Conservation (phyloP, 1,140 invertebrate species). For the Drosophila triauraria region DNA sequence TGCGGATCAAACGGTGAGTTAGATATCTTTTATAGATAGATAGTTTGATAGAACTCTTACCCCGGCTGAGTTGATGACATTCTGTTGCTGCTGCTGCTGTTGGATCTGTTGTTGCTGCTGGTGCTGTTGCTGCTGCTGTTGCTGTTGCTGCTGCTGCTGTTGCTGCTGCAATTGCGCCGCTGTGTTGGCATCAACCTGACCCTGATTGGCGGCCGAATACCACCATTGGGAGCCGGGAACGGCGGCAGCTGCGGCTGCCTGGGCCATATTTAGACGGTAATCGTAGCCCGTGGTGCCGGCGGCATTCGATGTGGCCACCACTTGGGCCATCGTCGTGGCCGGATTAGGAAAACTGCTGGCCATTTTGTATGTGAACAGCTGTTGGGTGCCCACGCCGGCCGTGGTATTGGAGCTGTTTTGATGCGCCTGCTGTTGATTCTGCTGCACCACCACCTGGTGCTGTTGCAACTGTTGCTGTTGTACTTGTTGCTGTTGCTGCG, state of each 20-base stretch:
- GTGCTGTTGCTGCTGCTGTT: constrained; percentile 85
- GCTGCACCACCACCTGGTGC: constrained; percentile 86
- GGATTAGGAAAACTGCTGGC: constrained; percentile 91
- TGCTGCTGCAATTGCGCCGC: constrained; percentile 86
- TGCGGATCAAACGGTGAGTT: constrained; percentile 3
- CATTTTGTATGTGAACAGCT: constrained; percentile 94
- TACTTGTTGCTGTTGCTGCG: constrained; percentile 86
- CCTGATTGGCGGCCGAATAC: constrained; percentile 87
- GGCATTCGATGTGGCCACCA: constrained; percentile 86
- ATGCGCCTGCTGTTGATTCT: constrained; percentile 86
- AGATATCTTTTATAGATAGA: too few species aligned
- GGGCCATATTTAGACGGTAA: constrained; percentile 87
- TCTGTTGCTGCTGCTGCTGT: constrained; percentile 84
- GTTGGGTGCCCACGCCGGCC: constrained; percentile 88
- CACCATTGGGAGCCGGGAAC: constrained; percentile 89
- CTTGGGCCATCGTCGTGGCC: constrained; percentile 86
- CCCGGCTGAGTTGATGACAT: constrained; percentile 77
- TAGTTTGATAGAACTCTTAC: constrained; percentile 44
- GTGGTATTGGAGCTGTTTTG: constrained; percentile 87
- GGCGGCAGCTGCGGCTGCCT: constrained; percentile 85
- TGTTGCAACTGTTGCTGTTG: constrained; percentile 87
- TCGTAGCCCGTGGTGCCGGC: constrained; percentile 86
- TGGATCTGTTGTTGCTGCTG: constrained; percentile 84
- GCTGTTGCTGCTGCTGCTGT: constrained; percentile 85
- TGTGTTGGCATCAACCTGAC: constrained; percentile 84